Conservation (phyloP, 2,888 invertebrate species). For the Archaeoteleia sp. region DNA sequence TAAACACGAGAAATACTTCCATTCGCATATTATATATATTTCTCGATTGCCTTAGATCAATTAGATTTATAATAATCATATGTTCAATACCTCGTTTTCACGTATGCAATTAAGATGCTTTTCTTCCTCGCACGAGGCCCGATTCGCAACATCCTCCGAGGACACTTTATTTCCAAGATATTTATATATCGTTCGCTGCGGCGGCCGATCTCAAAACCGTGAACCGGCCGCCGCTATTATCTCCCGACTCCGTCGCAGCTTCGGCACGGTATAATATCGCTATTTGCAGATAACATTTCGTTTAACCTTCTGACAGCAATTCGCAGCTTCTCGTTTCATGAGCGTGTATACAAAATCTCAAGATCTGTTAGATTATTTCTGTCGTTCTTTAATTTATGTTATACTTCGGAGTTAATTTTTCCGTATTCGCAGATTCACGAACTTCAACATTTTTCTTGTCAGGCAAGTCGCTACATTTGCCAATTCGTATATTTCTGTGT, state of each 20-base stretch:
- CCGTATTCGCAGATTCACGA: too few species aligned
- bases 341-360: constrained; percentile 5
- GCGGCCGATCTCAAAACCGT: constrained; percentile 27
- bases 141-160: constrained; percentile 38
- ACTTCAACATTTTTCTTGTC: too few species aligned
- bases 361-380: background rate
- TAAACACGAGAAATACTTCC: constrained; percentile 8
- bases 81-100: constrained; percentile 52
- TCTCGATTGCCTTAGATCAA: constrained; percentile 53
- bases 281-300: constrained; percentile 11
- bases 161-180: constrained; percentile 38
- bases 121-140: constrained; percentile 34
- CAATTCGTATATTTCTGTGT: too few species aligned
- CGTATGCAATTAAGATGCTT: constrained; percentile 40
- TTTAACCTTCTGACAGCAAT: constrained; percentile 18
- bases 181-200: constrained; percentile 39
- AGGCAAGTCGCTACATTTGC: too few species aligned
- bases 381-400: background rate
- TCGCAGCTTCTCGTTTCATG: constrained; percentile 9
- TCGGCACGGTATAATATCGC: constrained; percentile 16
- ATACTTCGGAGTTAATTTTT: background rate
- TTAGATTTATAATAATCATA: constrained; percentile 54
- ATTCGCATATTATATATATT: constrained; percentile 51
- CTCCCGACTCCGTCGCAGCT: constrained; percentile 19
- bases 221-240: constrained; percentile 30